Evolutionary conservation across 2,797 vertebrate species (phyloP).

Genomic region (Enteromius anoplus): DNA sequence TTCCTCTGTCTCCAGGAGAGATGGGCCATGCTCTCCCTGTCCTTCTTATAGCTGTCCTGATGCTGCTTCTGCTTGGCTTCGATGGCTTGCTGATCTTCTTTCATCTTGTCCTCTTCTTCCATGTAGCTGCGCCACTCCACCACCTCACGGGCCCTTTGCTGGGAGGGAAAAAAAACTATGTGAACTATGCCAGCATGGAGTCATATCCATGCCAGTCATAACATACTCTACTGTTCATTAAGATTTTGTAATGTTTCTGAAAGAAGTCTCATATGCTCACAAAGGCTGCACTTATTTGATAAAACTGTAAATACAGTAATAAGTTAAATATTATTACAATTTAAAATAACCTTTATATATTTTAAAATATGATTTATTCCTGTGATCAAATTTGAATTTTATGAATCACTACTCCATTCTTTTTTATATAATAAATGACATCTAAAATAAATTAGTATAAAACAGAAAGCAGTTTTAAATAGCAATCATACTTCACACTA

Average conservation of each 20-base stretch:
- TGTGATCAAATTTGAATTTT: not conserved
- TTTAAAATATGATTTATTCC: not conserved
- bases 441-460: not conserved
- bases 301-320: not conserved
- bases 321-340: not conserved
- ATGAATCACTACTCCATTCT: not conserved
- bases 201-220: not conserved
- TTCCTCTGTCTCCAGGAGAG: slow-evolving; percentile 86
- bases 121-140: slow-evolving; percentile 84
- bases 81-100: slow-evolving; percentile 78
- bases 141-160: slow-evolving; percentile 90
- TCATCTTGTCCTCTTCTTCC: slow-evolving; percentile 79
- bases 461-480: not conserved
- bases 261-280: not conserved
- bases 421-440: not conserved
- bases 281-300: not conserved
- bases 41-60: slow-evolving; percentile 75
- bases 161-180: slow-evolving; percentile 5
- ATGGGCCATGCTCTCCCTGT: slow-evolving; percentile 73
- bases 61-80: slow-evolving; percentile 83
- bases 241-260: not conserved
- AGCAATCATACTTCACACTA: not conserved
- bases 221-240: not conserved
- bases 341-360: not conserved
- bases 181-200: not conserved